phyloP scores from a whole-genome alignment of 2,797 vertebrate genomes.

The Poecile montanus region DNA sequence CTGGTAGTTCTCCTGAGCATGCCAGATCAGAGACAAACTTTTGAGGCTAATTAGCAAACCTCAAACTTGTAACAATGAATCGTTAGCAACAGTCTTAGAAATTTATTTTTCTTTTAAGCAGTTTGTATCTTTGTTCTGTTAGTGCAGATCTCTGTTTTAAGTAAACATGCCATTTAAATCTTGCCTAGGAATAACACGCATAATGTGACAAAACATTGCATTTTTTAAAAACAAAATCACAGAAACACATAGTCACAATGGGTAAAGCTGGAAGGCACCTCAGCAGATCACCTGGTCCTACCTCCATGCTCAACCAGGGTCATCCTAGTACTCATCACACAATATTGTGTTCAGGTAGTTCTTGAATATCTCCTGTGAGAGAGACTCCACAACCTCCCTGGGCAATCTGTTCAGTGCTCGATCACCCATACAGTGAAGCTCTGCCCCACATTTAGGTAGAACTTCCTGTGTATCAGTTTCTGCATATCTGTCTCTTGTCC shows the following conservation, averaged over 20 bases:
- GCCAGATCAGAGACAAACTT: background rate
- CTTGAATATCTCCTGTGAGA: background rate
- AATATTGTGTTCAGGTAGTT: background rate
- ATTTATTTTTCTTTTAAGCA: conserved; percentile 34
- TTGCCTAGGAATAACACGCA: background rate
- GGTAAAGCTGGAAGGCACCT: background rate
- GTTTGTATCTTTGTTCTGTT: conserved; percentile 6
- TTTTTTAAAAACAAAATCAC: background rate
- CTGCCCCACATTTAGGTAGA: background rate
- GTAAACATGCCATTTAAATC: conserved; percentile 33
- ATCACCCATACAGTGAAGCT: background rate
- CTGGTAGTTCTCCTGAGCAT: background rate
- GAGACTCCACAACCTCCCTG: background rate
- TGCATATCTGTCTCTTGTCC: background rate
- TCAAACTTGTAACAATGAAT: background rate
- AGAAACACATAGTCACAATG: background rate
- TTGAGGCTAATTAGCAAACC: background rate
- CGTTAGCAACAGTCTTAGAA: background rate
- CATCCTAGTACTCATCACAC: background rate
- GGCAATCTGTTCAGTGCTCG: background rate
- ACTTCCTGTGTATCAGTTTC: background rate
- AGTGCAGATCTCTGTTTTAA: conserved; percentile 15
- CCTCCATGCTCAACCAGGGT: accelerated
- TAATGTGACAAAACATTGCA: background rate
- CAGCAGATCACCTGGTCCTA: too few relatives aligned